These are phyloP conservation scores for Palaemon carinicauda DNA, from an alignment of 1,140 invertebrate genomes.

Conservation along the genomic window DNA sequence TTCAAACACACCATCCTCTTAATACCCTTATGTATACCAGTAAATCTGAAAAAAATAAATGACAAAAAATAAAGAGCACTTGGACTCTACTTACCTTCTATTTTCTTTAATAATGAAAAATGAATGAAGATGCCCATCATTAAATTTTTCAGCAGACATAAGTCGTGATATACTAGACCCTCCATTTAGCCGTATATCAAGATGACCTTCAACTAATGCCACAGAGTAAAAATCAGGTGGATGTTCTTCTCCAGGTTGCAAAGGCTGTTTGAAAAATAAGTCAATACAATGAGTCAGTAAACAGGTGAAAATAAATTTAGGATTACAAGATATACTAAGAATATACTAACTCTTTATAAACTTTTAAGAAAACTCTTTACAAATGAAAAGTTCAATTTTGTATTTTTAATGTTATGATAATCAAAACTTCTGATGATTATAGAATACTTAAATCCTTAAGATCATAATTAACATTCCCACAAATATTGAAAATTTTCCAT, in stretches of 20 bases:
- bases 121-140: constrained; percentile 67
- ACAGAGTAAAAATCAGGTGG: constrained; percentile 75
- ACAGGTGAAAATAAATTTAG: neutral
- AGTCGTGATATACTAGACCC: constrained; percentile 72
- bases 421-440: too few species aligned
- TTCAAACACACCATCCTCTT: too few species aligned
- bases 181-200: constrained; percentile 75
- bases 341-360: neutral
- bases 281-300: neutral
- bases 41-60: too few species aligned
- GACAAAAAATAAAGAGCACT: too few species aligned
- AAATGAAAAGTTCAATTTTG: too few species aligned
- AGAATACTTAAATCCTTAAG: too few species aligned
- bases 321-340: neutral
- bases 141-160: constrained; percentile 63
- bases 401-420: too few species aligned
- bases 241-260: constrained; percentile 54
- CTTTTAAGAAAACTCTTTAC: too few species aligned
- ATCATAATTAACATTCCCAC: too few species aligned
- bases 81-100: constrained; percentile 60
- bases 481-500: too few species aligned
- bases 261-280: constrained; percentile 29
- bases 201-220: constrained; percentile 72
- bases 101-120: constrained; percentile 66
- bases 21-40: too few species aligned